Percentiles rank a stretch among this genome's conserved stretches.
Conservation (phyloP, 1,140 invertebrate species). For the Phocides pigmalion region DNA sequence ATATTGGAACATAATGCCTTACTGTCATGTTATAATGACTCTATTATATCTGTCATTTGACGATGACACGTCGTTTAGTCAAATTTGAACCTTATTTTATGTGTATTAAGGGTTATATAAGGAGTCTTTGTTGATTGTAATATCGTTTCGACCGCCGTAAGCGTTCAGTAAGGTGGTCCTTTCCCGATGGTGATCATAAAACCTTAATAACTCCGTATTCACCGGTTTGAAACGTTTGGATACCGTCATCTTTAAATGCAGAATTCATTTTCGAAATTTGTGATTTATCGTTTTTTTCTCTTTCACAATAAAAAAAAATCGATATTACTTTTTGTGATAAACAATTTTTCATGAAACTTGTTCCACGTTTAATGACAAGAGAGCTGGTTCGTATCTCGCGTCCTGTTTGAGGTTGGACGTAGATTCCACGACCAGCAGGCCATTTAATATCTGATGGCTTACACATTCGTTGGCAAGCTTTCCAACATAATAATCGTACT, state of each 20-base stretch:
- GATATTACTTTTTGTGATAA: no score
- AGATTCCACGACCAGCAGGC: no score
- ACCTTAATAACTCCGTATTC: slow-evolving; percentile 28
- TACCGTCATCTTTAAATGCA: no score
- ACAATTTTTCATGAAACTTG: no score
- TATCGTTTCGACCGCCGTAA: slow-evolving; percentile 42
- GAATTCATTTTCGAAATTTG: neutral
- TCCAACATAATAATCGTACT: no score
- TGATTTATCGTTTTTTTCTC: no score
- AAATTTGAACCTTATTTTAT: slow-evolving; percentile 4
- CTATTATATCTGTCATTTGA: slow-evolving; percentile 35
- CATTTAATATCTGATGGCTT: no score
- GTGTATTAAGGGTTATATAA: neutral
- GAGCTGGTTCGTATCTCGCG: no score
- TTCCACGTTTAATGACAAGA: no score
- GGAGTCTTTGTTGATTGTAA: neutral
- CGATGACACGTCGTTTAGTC: neutral
- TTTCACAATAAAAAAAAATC: no score
- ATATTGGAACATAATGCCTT: slow-evolving; percentile 26
- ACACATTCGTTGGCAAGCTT: no score
- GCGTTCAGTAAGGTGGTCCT: slow-evolving; percentile 44
- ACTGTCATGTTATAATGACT: slow-evolving; percentile 62
- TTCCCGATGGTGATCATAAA: slow-evolving; percentile 40
- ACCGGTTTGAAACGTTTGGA: neutral
- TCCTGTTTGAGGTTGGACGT: no score